A percentile compares a stretch with the other conserved stretches of the same genome.
phyloP scores from a whole-genome alignment of 2,113 vertebrate genomes.

The Salvelinus alpinus region DNA sequence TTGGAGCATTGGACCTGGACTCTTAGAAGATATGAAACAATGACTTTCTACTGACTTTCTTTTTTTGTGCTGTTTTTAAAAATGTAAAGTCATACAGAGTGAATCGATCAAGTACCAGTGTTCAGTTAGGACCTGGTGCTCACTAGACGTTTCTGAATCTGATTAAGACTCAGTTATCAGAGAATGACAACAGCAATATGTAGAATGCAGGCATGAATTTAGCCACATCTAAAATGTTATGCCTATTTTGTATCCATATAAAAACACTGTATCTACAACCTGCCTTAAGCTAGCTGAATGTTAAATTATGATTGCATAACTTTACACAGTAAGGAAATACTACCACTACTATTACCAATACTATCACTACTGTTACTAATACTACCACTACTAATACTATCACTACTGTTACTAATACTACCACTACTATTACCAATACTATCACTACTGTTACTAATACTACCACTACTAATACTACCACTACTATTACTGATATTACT shows the following conservation, averaged over 20 bases:
- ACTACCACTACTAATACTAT: too few relatives aligned
- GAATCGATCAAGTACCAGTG: not conserved
- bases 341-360: not conserved
- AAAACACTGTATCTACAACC: conserved; percentile 17
- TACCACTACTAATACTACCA: too few relatives aligned
- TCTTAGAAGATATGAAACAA: not conserved
- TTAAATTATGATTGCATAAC: conserved; percentile 34
- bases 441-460: too few relatives aligned
- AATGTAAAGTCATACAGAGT: not conserved
- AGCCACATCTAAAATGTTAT: not conserved
- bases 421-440: too few relatives aligned
- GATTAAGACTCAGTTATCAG: not conserved
- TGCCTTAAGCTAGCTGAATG: conserved; percentile 40
- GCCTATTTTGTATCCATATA: not conserved
- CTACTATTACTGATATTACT: too few relatives aligned
- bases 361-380: too few relatives aligned
- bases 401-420: too few relatives aligned
- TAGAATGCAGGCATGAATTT: conserved; percentile 4
- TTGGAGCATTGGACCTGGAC: conserved; percentile 42
- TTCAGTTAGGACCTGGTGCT: not conserved
- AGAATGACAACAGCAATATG: conserved; percentile 1
- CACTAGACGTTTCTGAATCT: not conserved
- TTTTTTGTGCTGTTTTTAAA: conserved; percentile 9
- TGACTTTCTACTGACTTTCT: conserved; percentile 1
- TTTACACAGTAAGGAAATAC: not conserved